These are phyloP conservation scores for Lepilemur ruficaudatus DNA, from an alignment of 2,797 vertebrate species.

Conservation along the genomic window DNA sequence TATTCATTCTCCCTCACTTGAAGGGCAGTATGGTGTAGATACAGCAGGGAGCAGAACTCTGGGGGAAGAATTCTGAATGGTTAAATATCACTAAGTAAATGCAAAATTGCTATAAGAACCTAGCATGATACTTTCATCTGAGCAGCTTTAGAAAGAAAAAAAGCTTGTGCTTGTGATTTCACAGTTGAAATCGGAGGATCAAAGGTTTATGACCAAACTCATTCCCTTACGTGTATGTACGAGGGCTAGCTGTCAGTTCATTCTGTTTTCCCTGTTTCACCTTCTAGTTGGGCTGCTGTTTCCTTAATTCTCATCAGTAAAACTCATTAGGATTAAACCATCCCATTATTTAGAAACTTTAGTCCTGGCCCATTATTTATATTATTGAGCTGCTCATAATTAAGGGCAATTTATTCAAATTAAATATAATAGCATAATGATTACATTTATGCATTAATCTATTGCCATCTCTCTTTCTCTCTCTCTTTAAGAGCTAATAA, in stretches of 20 bases:
- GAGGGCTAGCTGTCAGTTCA: background rate
- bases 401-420: background rate
- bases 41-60: background rate
- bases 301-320: background rate
- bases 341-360: background rate
- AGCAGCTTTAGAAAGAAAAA: background rate
- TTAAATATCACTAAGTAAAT: background rate
- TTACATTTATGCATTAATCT: background rate
- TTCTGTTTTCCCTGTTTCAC: background rate
- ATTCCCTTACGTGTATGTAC: fast-evolving
- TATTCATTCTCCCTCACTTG: background rate
- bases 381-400: background rate
- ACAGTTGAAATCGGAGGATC: background rate
- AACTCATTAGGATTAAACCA: background rate
- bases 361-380: background rate
- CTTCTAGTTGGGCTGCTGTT: background rate
- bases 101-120: background rate
- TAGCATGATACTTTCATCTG: background rate
- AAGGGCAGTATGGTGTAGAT: background rate
- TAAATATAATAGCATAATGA: background rate
- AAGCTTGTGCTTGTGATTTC: background rate
- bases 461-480: background rate
- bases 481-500: constrained; percentile 91
- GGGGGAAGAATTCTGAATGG: background rate
- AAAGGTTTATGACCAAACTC: background rate